These are phyloP conservation scores for Liasis olivaceus DNA, from an alignment of 2,797 vertebrate genomes.

Conservation along the genomic window DNA sequence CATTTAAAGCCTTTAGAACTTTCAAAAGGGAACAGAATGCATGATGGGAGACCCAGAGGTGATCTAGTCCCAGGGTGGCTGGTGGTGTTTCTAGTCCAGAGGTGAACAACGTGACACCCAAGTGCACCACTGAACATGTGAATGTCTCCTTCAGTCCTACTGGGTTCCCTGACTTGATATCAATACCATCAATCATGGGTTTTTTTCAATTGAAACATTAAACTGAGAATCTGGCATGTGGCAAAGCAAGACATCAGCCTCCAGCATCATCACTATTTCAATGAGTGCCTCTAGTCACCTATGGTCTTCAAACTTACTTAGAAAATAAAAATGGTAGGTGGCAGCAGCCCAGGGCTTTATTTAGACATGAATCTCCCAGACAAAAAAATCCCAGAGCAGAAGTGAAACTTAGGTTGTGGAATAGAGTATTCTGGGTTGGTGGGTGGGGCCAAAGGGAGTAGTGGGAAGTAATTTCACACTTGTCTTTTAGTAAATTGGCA, in stretches of 20 bases:
- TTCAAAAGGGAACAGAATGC: slow-evolving; percentile 56
- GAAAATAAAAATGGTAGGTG: background rate
- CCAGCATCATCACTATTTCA: background rate
- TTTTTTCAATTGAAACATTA: background rate
- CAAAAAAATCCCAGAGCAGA: background rate
- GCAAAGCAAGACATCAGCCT: background rate
- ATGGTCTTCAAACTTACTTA: background rate
- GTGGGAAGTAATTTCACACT: background rate
- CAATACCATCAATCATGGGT: background rate
- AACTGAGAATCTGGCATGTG: background rate
- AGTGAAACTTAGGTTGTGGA: background rate
- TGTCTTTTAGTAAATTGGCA: background rate
- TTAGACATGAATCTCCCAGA: background rate
- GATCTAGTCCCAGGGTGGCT: background rate
- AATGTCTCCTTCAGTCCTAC: background rate
- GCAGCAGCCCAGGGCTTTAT: background rate
- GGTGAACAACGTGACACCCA: background rate
- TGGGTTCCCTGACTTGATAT: background rate
- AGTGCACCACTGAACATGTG: background rate
- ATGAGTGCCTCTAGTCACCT: background rate
- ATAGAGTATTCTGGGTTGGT: background rate
- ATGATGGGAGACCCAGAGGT: slow-evolving; percentile 47
- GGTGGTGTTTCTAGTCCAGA: background rate
- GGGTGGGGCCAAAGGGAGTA: background rate
- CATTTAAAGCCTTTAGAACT: slow-evolving; percentile 17